phyloP scores from a whole-genome alignment of 2,888 invertebrate species.

The Tiliacea aurago region DNA sequence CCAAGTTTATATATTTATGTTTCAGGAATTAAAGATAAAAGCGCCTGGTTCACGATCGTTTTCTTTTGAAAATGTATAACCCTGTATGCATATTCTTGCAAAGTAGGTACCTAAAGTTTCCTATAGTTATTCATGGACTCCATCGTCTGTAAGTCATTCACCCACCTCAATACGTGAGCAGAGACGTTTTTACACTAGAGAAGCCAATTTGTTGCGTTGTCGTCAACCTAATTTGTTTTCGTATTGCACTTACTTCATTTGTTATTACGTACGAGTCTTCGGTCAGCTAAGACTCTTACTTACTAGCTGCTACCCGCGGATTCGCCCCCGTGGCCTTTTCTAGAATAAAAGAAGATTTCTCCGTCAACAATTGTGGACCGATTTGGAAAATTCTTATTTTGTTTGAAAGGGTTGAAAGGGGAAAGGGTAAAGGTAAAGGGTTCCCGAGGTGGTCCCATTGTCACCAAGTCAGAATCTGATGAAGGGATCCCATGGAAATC shows the following conservation, averaged over 20 bases:
- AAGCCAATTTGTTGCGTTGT: slow-evolving; percentile 24
- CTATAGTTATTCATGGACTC: slow-evolving; percentile 49
- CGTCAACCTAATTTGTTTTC: slow-evolving; percentile 16
- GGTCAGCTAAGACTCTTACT: too few species aligned
- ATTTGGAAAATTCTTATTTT: not conserved
- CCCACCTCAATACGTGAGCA: slow-evolving; percentile 43
- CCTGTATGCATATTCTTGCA: slow-evolving; percentile 5
- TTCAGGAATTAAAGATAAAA: not conserved
- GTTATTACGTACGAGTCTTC: too few species aligned
- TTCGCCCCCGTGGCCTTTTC: too few species aligned
- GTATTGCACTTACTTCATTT: not conserved
- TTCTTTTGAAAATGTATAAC: slow-evolving; percentile 1
- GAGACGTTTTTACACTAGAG: slow-evolving; percentile 25
- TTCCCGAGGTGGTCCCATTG: too few species aligned
- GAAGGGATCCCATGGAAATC: too few species aligned
- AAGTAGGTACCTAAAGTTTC: slow-evolving; percentile 22
- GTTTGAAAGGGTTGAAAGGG: too few species aligned
- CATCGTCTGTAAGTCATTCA: slow-evolving; percentile 54
- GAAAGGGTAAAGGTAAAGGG: too few species aligned
- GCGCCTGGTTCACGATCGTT: not conserved
- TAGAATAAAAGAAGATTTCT: too few species aligned
- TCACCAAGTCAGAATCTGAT: too few species aligned
- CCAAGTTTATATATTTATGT: not conserved
- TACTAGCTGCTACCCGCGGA: too few species aligned
- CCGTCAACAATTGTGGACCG: too few species aligned